phyloP scores from a whole-genome alignment of 2,888 invertebrate species.

The Drosophila neonasuta region DNA sequence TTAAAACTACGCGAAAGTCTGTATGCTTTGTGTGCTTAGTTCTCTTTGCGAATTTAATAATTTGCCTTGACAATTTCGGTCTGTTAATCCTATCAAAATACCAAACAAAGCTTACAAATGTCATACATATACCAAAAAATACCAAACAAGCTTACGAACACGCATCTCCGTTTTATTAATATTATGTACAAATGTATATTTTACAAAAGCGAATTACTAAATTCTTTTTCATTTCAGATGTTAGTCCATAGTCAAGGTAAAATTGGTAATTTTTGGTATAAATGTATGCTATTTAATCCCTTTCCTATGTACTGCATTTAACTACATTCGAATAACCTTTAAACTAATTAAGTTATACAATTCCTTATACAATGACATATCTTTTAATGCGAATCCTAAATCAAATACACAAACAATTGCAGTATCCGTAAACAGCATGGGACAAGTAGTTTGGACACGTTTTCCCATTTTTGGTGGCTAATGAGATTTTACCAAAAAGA shows the following conservation, averaged over 20 bases:
- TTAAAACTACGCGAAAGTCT: neutral
- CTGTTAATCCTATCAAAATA: conserved; percentile 5
- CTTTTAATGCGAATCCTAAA: conserved; percentile 47
- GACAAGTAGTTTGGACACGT: conserved; percentile 79
- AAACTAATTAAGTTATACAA: conserved; percentile 17
- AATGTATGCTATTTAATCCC: conserved; percentile 13
- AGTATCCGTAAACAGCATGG: conserved; percentile 77
- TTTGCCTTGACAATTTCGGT: neutral
- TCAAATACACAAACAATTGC: conserved; percentile 42
- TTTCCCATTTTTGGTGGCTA: conserved; percentile 73
- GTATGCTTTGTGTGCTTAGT: neutral
- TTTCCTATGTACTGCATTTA: neutral
- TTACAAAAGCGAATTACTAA: conserved; percentile 12
- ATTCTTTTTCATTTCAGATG: conserved; percentile 69
- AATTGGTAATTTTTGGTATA: conserved; percentile 55
- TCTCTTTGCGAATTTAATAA: neutral
- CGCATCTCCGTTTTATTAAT: neutral
- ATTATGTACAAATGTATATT: neutral
- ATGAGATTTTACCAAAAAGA: neutral
- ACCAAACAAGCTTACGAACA: too few relatives aligned
- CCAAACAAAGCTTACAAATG: conserved; percentile 5
- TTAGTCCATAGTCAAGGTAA: conserved; percentile 63
- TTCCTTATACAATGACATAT: conserved; percentile 37
- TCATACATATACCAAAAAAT: neutral
- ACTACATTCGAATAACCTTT: neutral